Conservation (phyloP, 2,113 vertebrate species). For the Leptocoma aspasia region DNA sequence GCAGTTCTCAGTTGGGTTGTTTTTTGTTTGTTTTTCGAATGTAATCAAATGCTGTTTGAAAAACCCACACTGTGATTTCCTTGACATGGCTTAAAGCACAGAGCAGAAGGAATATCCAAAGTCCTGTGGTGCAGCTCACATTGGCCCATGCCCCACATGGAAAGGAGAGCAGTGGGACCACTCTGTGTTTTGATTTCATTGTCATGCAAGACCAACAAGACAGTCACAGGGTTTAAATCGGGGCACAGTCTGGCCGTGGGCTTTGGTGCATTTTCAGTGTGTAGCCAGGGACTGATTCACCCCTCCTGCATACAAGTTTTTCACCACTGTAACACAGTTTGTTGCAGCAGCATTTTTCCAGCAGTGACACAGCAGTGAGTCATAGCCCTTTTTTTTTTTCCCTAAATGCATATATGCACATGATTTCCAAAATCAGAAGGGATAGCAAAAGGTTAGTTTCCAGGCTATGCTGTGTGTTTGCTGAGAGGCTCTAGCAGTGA, state of each 20-base stretch:
- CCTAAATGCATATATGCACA: conserved; percentile 33
- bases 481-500: neutral
- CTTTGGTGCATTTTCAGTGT: neutral
- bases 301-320: neutral
- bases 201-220: neutral
- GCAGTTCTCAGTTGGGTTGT: neutral
- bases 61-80: neutral
- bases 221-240: neutral
- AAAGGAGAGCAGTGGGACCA: neutral
- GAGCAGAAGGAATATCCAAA: neutral
- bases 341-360: neutral
- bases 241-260: neutral
- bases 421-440: conserved; percentile 56
- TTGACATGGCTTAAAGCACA: neutral
- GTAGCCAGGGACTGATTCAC: conserved; percentile 11
- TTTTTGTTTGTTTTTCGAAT: neutral
- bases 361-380: conserved; percentile 55
- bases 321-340: neutral
- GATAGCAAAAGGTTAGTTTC: conserved; percentile 26
- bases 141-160: neutral
- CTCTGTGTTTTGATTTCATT: neutral
- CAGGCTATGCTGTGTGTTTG: neutral
- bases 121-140: neutral
- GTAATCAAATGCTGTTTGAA: neutral
- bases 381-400: neutral